These are phyloP conservation scores for Trididemnum miniatum DNA, from an alignment of 23 tunicate species.

Conservation along the genomic window DNA sequence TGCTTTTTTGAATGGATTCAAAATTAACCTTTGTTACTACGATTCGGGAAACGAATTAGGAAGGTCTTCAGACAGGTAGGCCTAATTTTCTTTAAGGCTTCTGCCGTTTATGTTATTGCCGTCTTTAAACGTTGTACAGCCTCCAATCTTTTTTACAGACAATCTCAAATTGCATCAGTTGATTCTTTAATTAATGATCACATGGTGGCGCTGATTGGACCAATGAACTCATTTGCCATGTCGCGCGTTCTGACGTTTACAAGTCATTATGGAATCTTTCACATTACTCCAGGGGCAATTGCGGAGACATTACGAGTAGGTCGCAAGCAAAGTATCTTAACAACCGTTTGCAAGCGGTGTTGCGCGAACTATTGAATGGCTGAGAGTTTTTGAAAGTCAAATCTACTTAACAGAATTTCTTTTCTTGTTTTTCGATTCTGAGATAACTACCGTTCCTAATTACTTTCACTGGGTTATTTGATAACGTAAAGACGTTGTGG, in stretches of 20 bases:
- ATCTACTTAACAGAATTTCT: too few relatives aligned
- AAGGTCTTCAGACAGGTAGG: slow-evolving; percentile 60
- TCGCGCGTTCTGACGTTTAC: slow-evolving; percentile 70
- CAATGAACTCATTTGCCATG: slow-evolving; percentile 71
- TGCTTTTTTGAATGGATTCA: slow-evolving; percentile 35
- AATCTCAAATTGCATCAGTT: slow-evolving; percentile 72
- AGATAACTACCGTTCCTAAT: too few relatives aligned
- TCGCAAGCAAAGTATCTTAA: too few relatives aligned
- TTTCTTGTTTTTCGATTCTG: too few relatives aligned
- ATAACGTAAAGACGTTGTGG: too few relatives aligned
- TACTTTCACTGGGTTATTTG: too few relatives aligned
- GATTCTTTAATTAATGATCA: slow-evolving; percentile 65
- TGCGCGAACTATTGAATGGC: too few relatives aligned
- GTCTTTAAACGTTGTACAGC: too few relatives aligned
- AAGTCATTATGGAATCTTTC: slow-evolving; percentile 59
- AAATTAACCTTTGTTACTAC: slow-evolving; percentile 46
- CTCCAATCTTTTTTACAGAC: slow-evolving; percentile 33
- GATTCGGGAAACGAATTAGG: slow-evolving; percentile 63
- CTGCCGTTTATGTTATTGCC: too few relatives aligned
- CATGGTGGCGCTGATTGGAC: slow-evolving; percentile 80
- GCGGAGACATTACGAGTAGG: slow-evolving; percentile 52
- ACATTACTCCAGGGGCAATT: slow-evolving; percentile 67
- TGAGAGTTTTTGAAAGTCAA: too few relatives aligned
- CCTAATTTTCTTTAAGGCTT: background rate
- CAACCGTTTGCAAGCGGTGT: too few relatives aligned